Evolutionary conservation across 2,797 vertebrate genomes (phyloP).

Genomic region (Lepus oiostolus): DNA sequence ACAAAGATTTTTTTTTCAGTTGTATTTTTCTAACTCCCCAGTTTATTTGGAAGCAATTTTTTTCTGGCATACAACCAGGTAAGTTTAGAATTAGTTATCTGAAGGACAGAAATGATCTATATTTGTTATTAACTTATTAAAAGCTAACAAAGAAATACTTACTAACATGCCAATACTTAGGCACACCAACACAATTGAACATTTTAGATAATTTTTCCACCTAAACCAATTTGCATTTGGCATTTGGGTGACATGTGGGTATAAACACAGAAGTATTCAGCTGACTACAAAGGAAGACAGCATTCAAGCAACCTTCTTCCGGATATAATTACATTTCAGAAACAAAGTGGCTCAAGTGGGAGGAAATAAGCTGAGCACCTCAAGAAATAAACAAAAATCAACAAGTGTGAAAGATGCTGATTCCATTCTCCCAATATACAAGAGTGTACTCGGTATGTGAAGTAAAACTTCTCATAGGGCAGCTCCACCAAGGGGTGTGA

Average conservation of each 20-base stretch:
- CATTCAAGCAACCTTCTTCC: neutral
- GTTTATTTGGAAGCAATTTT: constrained; percentile 67
- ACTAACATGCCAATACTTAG: neutral
- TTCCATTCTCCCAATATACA: neutral
- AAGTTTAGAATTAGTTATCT: too few species aligned
- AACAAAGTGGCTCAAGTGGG: neutral
- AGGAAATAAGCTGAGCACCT: neutral
- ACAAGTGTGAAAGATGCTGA: neutral
- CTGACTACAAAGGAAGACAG: neutral
- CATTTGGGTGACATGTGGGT: neutral
- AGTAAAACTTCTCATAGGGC: neutral
- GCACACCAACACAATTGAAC: neutral
- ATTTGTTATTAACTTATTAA: too few species aligned
- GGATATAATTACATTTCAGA: neutral
- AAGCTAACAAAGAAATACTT: too few species aligned
- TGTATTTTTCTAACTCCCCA: constrained; percentile 28
- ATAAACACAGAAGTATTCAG: neutral
- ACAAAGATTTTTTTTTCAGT: neutral
- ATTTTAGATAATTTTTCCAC: neutral
- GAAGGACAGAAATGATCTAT: too few species aligned
- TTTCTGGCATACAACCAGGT: neutral
- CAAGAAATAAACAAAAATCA: constrained; percentile 9
- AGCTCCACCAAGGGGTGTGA: too few species aligned
- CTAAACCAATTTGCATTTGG: neutral
- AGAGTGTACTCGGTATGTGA: neutral